phyloP scores from a whole-genome alignment of 2,113 vertebrate species.

The Orientallactaga bullata region DNA sequence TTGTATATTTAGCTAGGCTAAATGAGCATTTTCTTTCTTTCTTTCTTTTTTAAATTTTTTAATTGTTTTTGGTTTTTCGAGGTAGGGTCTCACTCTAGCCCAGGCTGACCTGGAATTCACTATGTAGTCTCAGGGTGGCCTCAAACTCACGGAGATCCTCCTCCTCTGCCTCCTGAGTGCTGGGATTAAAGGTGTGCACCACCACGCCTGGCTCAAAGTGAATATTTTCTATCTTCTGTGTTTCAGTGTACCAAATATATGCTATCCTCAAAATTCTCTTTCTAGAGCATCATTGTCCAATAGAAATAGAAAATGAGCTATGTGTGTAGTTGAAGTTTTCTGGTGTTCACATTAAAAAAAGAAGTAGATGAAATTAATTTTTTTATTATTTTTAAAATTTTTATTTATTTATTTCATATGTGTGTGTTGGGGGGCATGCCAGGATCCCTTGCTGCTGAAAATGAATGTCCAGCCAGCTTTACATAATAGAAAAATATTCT shows the following conservation, averaged over 20 bases:
- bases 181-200: too few relatives aligned
- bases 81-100: too few relatives aligned
- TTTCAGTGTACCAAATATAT: not conserved
- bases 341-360: conserved; percentile 29
- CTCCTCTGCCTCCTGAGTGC: too few relatives aligned
- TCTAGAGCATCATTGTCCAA: not conserved
- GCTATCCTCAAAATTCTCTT: conserved; percentile 10
- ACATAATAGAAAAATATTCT: conserved; percentile 11
- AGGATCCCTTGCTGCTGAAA: too few relatives aligned
- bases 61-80: too few relatives aligned
- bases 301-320: conserved; percentile 37
- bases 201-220: too few relatives aligned
- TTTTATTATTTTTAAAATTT: not conserved
- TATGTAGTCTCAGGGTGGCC: too few relatives aligned
- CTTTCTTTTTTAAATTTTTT: not conserved
- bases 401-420: too few relatives aligned
- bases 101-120: too few relatives aligned
- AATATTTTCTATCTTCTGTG: not conserved
- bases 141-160: too few relatives aligned
- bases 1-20: not conserved
- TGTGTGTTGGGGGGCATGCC: too few relatives aligned
- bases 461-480: too few relatives aligned
- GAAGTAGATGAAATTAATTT: conserved; percentile 15
- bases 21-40: conserved; percentile 10
- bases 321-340: not conserved